phyloP scores from a whole-genome alignment of 2,797 vertebrate genomes.

The Coregonus ussuriensis region DNA sequence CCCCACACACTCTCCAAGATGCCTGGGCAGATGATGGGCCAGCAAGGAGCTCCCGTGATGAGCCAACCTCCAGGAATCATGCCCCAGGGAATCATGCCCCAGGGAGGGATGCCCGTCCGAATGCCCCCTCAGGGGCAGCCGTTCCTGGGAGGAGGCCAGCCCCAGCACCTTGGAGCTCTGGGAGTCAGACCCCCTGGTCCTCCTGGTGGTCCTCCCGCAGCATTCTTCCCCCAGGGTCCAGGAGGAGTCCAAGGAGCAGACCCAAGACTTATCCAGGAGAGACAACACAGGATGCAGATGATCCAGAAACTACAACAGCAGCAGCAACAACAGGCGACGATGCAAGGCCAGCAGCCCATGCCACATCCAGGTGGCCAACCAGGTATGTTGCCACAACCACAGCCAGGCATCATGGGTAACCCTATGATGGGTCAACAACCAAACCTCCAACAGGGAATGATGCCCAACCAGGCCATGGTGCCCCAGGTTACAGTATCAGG shows the following conservation, averaged over 20 bases:
- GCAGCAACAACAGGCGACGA: constrained; percentile 74
- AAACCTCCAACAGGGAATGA: constrained; percentile 69
- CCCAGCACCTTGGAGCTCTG: constrained; percentile 70
- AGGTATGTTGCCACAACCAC: constrained; percentile 66
- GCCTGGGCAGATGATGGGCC: constrained; percentile 85
- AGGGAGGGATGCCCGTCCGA: constrained; percentile 80
- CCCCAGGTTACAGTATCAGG: constrained; percentile 72
- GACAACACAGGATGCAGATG: constrained; percentile 92
- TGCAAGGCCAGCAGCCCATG: constrained; percentile 78
- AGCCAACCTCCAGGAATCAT: constrained; percentile 79
- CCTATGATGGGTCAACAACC: constrained; percentile 78
- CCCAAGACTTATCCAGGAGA: constrained; percentile 88
- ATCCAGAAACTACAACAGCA: constrained; percentile 86
- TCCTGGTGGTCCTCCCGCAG: constrained; percentile 80
- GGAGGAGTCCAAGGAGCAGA: constrained; percentile 83
- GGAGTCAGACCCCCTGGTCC: constrained; percentile 70
- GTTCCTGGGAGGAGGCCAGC: constrained; percentile 77
- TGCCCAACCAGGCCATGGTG: constrained; percentile 66
- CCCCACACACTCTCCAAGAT: constrained; percentile 84
- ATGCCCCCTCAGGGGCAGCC: constrained; percentile 83
- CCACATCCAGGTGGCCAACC: constrained; percentile 72
- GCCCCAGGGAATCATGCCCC: constrained; percentile 79
- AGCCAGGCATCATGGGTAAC: constrained; percentile 78
- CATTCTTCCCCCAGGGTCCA: constrained; percentile 84
- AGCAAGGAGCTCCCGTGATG: constrained; percentile 71